Conservation (phyloP, 2,888 invertebrate species). For the Apamea sordens region DNA sequence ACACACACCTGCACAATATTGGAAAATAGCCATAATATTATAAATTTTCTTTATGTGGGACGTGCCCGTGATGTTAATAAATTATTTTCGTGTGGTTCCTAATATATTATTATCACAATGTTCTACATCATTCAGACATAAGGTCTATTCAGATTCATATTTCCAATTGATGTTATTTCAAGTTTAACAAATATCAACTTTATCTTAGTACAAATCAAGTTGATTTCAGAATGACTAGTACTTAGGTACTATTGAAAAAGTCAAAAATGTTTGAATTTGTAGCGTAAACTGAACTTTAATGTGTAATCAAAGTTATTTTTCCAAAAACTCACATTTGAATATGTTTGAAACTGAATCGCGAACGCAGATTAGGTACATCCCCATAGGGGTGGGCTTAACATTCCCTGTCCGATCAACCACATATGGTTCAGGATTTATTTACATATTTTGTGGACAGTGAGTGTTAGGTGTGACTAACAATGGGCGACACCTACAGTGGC, state of each 20-base stretch:
- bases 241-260: too few species aligned
- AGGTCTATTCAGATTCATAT: too few species aligned
- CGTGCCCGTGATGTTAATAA: constrained; percentile 21
- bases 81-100: not conserved
- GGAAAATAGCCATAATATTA: constrained; percentile 51
- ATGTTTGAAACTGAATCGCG: too few species aligned
- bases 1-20: constrained; percentile 19
- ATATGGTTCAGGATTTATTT: not conserved
- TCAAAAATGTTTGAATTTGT: not conserved
- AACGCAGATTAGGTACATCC: not conserved
- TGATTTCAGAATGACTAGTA: too few species aligned
- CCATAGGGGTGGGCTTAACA: not conserved
- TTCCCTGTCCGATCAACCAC: not conserved
- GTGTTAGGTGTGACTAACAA: not conserved
- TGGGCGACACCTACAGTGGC: not conserved
- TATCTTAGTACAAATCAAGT: too few species aligned
- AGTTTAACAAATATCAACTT: too few species aligned
- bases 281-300: not conserved
- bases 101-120: not conserved
- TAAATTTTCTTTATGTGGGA: constrained; percentile 31
- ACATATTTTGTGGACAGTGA: too few species aligned
- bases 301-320: too few species aligned
- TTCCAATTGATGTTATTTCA: too few species aligned
- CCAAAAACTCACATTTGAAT: too few species aligned
- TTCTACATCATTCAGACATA: not conserved